These are phyloP conservation scores for Saccostrea glomerata DNA, from an alignment of 1,140 invertebrate genomes.

Conservation along the genomic window DNA sequence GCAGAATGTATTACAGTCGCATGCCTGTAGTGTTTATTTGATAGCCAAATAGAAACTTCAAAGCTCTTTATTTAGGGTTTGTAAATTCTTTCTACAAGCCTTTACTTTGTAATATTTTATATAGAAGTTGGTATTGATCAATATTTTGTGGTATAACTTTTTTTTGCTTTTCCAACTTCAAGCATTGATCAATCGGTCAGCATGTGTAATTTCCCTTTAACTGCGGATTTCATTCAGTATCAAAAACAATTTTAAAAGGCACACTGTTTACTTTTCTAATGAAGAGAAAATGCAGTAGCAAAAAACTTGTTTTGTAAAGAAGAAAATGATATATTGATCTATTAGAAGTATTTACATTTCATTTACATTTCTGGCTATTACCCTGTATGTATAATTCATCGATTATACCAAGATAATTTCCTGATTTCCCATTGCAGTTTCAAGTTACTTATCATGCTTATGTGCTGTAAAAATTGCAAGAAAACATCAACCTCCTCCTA, in stretches of 20 bases:
- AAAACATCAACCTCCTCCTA: no score
- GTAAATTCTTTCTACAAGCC: neutral
- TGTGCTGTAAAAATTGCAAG: no score
- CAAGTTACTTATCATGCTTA: no score
- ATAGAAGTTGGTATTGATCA: slow-evolving; percentile 24
- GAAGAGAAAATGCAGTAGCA: neutral
- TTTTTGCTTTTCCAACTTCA: neutral
- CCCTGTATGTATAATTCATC: neutral
- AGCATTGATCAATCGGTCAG: slow-evolving; percentile 6
- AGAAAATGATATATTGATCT: slow-evolving; percentile 10
- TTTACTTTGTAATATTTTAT: neutral
- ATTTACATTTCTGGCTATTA: neutral
- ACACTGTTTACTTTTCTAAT: neutral
- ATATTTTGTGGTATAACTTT: slow-evolving; percentile 7
- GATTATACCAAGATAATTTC: no score
- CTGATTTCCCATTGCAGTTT: no score
- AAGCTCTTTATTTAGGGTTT: slow-evolving; percentile 18
- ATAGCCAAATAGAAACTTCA: slow-evolving; percentile 21
- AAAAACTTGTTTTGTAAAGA: neutral
- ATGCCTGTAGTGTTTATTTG: slow-evolving; percentile 18
- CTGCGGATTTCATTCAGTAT: neutral
- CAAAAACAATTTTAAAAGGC: slow-evolving; percentile 1
- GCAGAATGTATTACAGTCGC: slow-evolving; percentile 10
- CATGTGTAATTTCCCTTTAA: neutral
- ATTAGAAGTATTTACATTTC: neutral